Evolutionary conservation across 92 coral and sea anemone genomes (phyloP).

Genomic region (Parazoanthus darwini): DNA sequence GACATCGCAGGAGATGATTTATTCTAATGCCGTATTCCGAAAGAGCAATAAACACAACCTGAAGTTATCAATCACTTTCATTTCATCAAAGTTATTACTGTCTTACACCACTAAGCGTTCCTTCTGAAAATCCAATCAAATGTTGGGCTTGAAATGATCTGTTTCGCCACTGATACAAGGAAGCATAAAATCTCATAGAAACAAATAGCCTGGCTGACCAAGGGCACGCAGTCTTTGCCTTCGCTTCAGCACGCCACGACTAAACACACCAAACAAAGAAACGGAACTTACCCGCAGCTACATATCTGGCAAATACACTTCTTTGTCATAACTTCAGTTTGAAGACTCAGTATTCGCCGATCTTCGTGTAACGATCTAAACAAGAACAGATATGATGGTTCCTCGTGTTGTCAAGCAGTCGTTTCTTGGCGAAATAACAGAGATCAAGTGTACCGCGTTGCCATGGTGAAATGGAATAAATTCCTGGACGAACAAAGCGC

Average conservation of each 20-base stretch:
- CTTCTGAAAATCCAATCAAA: background rate
- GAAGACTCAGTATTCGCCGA: background rate
- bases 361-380: background rate
- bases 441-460: slow-evolving; percentile 25
- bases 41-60: slow-evolving; percentile 41
- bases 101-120: background rate
- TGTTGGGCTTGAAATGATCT: background rate
- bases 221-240: background rate
- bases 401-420: slow-evolving; percentile 18
- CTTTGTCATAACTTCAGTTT: slow-evolving; percentile 59
- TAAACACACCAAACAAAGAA: background rate
- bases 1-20: background rate
- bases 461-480: slow-evolving; percentile 35
- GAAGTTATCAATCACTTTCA: slow-evolving; percentile 18
- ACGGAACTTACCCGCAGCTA: slow-evolving; percentile 89
- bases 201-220: background rate
- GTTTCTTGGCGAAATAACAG: slow-evolving; percentile 18
- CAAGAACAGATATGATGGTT: background rate
- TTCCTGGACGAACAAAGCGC: slow-evolving; percentile 48
- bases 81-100: background rate
- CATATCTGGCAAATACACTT: slow-evolving; percentile 98
- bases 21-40: slow-evolving; percentile 3
- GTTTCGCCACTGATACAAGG: background rate
- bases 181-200: background rate
- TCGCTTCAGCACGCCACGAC: background rate